A percentile compares a stretch with the other conserved stretches of the same genome.
These are phyloP conservation scores for Caerostris darwini DNA, from an alignment of 1,140 invertebrate genomes.

Conservation along the genomic window DNA sequence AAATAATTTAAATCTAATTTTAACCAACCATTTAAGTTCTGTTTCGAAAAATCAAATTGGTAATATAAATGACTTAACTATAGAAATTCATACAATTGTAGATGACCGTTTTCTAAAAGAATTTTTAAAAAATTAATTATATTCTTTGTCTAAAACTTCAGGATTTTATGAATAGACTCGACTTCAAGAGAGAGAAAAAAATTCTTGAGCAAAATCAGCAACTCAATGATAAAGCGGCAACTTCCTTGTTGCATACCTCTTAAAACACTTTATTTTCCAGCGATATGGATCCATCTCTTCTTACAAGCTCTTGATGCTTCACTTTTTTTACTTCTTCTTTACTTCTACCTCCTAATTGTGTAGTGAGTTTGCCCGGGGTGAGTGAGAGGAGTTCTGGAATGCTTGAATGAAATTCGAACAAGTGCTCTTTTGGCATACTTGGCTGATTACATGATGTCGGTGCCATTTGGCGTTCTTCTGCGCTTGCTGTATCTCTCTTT, in stretches of 20 bases:
- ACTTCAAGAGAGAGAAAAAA: too few relatives aligned
- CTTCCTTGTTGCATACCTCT: neutral
- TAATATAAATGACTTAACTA: too few relatives aligned
- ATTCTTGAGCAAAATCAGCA: too few relatives aligned
- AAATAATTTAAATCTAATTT: too few relatives aligned
- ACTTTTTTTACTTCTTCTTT: neutral
- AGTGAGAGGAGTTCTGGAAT: neutral
- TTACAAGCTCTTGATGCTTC: neutral
- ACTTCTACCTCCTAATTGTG: neutral
- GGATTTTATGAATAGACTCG: too few relatives aligned
- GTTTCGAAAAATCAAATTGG: too few relatives aligned
- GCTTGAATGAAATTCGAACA: constrained; percentile 9
- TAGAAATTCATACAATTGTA: too few relatives aligned
- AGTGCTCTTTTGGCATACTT: constrained; percentile 32
- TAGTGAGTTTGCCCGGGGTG: neutral
- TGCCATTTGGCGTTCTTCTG: constrained; percentile 16
- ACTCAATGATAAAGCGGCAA: too few relatives aligned
- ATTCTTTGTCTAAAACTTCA: too few relatives aligned
- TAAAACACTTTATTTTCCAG: neutral
- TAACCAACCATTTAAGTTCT: too few relatives aligned
- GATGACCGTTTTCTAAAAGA: too few relatives aligned
- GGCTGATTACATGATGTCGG: constrained; percentile 27
- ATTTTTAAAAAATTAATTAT: too few relatives aligned
- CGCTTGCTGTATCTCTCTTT: neutral
- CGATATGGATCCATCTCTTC: neutral